phyloP scores from a whole-genome alignment of 2,113 vertebrate genomes.

The Oxyruncus cristatus region DNA sequence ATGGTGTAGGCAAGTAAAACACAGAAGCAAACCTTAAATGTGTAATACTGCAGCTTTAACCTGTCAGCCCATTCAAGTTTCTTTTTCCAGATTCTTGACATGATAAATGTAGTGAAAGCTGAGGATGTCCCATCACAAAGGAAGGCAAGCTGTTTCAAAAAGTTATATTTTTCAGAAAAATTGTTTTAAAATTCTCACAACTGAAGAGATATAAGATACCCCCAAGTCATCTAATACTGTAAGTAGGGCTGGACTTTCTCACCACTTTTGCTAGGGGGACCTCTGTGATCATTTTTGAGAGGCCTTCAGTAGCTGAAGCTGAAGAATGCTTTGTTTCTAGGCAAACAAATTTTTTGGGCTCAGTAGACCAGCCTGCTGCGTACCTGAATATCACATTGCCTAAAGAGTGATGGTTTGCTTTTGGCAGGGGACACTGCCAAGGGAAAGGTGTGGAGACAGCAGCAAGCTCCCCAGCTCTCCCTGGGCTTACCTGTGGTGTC shows the following conservation, averaged over 20 bases:
- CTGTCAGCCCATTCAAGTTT: not conserved
- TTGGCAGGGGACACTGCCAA: not conserved
- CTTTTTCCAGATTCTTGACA: not conserved
- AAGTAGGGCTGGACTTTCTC: not conserved
- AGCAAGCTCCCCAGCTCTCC: not conserved
- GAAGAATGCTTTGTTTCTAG: not conserved
- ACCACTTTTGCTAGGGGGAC: not conserved
- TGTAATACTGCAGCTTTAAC: not conserved
- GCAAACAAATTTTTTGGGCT: too few relatives aligned
- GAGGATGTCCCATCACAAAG: not conserved
- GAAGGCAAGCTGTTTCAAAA: not conserved
- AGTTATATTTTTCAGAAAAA: not conserved
- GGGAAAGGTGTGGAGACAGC: not conserved
- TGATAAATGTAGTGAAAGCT: not conserved
- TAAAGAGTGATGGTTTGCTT: not conserved
- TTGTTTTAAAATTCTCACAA: not conserved
- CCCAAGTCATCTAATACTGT: rapidly evolving
- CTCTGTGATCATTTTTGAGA: not conserved
- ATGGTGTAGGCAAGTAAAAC: not conserved
- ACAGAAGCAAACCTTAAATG: not conserved
- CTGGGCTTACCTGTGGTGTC: not conserved
- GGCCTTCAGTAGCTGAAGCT: not conserved
- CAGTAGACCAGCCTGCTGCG: not conserved
- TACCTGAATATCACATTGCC: not conserved
- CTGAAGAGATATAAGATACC: rapidly evolving